These are phyloP conservation scores for Falcunculus frontatus DNA, from an alignment of 2,113 vertebrate species.

Conservation along the genomic window DNA sequence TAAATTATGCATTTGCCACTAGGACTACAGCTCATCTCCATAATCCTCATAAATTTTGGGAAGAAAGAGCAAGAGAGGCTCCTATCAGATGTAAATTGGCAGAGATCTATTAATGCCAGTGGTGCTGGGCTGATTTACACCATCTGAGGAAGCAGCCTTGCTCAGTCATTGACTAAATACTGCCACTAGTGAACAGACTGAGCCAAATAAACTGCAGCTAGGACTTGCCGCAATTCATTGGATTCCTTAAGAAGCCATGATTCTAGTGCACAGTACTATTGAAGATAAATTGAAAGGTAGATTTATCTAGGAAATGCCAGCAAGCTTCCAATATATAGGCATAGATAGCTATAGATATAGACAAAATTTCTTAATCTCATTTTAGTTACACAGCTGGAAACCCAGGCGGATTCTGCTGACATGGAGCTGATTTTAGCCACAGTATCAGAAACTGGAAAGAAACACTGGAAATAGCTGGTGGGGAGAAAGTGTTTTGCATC, in stretches of 20 bases:
- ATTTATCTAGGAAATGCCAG: not conserved
- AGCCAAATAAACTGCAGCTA: not conserved
- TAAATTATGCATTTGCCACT: slow-evolving; percentile 65
- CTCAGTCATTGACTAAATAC: not conserved
- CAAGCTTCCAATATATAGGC: not conserved
- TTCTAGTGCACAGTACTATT: not conserved
- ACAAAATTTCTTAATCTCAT: not conserved
- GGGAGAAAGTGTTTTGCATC: not conserved
- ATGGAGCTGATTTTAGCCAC: not conserved
- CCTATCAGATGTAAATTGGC: slow-evolving; percentile 1
- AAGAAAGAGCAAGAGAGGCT: slow-evolving; percentile 41
- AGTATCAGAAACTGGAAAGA: not conserved
- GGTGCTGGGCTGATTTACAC: slow-evolving; percentile 18
- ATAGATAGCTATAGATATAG: not conserved
- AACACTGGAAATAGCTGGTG: not conserved
- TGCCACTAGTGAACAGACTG: not conserved
- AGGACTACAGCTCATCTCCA: slow-evolving; percentile 59
- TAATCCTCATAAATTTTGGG: slow-evolving; percentile 64
- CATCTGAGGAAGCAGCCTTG: not conserved
- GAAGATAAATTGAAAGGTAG: not conserved
- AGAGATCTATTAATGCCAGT: not conserved
- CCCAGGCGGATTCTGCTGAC: not conserved
- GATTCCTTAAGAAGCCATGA: not conserved
- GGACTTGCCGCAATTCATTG: not conserved
- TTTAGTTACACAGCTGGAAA: not conserved